Evolutionary conservation across 2,113 vertebrate genomes (phyloP).

Genomic region (Plestiodon gilberti): DNA sequence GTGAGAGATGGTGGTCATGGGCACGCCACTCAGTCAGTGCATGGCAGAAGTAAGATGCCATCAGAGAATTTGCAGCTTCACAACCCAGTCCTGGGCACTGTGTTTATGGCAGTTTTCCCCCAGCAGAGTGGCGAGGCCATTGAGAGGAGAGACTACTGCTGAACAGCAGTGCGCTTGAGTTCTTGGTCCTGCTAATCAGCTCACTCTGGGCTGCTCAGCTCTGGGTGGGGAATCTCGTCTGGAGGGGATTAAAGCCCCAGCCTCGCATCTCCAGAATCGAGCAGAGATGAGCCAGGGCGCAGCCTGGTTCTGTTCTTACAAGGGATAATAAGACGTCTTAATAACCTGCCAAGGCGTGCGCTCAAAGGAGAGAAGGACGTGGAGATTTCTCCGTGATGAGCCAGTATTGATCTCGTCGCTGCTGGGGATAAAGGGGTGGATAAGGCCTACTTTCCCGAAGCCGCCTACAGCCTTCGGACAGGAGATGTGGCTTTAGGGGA

Average conservation of each 20-base stretch:
- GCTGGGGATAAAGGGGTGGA: constrained; percentile 1
- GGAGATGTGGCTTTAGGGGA: background rate
- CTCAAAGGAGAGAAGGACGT: background rate
- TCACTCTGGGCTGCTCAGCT: background rate
- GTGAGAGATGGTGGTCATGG: background rate
- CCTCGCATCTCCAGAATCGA: background rate
- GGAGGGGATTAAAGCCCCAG: background rate
- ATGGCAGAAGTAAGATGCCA: background rate
- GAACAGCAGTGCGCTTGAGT: background rate
- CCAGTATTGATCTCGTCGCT: background rate
- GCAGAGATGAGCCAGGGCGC: background rate
- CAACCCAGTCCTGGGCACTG: background rate
- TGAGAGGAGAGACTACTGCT: background rate
- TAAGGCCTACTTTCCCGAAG: background rate
- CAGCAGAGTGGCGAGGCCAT: background rate
- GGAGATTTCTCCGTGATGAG: constrained; percentile 3
- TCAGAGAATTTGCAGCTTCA: background rate
- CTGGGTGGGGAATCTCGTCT: background rate
- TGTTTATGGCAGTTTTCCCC: background rate
- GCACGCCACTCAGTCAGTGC: background rate
- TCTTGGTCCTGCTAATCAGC: background rate
- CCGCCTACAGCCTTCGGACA: background rate
- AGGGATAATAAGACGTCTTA: constrained; percentile 12
- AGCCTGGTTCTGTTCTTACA: background rate
- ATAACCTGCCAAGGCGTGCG: background rate